Evolutionary conservation across 2,797 vertebrate species (phyloP).

Genomic region (Galaxias olidus): DNA sequence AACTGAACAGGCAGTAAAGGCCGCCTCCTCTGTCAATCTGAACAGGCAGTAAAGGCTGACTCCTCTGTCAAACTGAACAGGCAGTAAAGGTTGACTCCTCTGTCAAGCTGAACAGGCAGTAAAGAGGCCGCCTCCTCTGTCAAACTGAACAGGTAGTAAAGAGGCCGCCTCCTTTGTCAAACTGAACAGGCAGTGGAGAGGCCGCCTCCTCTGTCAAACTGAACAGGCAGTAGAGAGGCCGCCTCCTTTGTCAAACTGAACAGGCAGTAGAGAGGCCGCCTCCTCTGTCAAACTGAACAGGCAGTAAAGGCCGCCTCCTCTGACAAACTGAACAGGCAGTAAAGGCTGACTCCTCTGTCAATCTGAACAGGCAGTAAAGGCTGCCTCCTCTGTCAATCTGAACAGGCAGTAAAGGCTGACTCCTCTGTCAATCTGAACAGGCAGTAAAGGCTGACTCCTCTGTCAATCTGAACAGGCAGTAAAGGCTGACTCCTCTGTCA

Average conservation of each 20-base stretch:
- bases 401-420: constrained; percentile 49
- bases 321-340: too few relatives aligned
- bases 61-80: constrained; percentile 30
- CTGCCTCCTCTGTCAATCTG: constrained; percentile 54
- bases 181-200: constrained; percentile 33
- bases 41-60: constrained; percentile 33
- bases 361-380: constrained; percentile 51
- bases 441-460: constrained; percentile 51
- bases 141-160: constrained; percentile 31
- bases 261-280: constrained; percentile 49
- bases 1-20: constrained; percentile 33
- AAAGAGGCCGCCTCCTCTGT: too few relatives aligned
- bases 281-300: too few relatives aligned
- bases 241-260: too few relatives aligned
- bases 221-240: constrained; percentile 47
- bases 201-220: too few relatives aligned
- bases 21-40: too few relatives aligned
- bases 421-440: too few relatives aligned
- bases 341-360: constrained; percentile 54
- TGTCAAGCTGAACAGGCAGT: constrained; percentile 31
- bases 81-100: constrained; percentile 26
- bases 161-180: too few relatives aligned
- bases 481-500: constrained; percentile 54
- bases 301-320: constrained; percentile 51
- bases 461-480: too few relatives aligned